These are phyloP conservation scores for Hipparchia sbordonii DNA, from an alignment of 2,888 invertebrate genomes.

Conservation along the genomic window DNA sequence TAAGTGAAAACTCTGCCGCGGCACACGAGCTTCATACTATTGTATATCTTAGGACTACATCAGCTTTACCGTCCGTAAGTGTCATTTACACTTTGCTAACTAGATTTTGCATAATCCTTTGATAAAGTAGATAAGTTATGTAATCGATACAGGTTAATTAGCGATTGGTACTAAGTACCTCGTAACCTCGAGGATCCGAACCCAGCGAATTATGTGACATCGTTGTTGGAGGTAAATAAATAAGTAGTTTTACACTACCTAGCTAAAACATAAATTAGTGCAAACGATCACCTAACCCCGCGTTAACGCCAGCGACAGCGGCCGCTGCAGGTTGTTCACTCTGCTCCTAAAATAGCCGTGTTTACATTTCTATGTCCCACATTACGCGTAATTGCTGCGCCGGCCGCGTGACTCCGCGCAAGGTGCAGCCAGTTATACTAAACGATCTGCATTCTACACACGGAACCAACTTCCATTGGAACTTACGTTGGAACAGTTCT, in stretches of 20 bases:
- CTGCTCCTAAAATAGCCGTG: conserved; percentile 26
- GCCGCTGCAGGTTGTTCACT: conserved; percentile 25
- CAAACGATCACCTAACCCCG: not conserved
- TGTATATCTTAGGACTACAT: too few relatives aligned
- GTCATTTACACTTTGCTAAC: too few relatives aligned
- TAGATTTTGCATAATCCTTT: too few relatives aligned
- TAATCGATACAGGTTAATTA: not conserved
- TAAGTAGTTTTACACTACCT: not conserved
- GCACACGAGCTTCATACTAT: too few relatives aligned
- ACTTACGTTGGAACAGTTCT: not conserved
- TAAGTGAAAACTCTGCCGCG: too few relatives aligned
- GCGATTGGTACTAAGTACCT: not conserved
- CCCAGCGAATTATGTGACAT: not conserved
- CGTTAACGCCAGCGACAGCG: not conserved
- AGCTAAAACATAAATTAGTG: not conserved
- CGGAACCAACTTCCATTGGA: not conserved
- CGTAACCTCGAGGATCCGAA: not conserved
- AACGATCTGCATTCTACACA: not conserved
- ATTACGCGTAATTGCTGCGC: conserved; percentile 24
- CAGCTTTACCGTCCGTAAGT: too few relatives aligned
- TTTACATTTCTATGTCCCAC: conserved; percentile 30
- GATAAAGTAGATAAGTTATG: not conserved
- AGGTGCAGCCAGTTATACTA: not conserved
- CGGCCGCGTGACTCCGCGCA: conserved; percentile 10
- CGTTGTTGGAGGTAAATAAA: not conserved